These are phyloP conservation scores for Iguana delicatissima DNA, from an alignment of 2,797 vertebrate species.

Conservation along the genomic window DNA sequence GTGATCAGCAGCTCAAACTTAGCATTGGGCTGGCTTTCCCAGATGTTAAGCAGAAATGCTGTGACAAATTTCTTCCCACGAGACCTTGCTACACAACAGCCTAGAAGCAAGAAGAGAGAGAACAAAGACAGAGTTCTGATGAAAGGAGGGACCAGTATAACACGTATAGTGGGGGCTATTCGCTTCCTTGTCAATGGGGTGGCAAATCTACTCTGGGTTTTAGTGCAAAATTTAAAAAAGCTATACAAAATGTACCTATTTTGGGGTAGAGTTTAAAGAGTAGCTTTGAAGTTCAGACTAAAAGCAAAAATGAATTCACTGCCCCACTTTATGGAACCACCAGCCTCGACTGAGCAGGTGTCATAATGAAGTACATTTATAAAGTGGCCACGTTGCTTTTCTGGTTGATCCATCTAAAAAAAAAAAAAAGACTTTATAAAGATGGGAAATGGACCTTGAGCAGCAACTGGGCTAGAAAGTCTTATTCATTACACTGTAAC, in stretches of 20 bases:
- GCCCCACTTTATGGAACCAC: no score
- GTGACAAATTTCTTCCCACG: slow-evolving; percentile 79
- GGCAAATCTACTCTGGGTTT: no score
- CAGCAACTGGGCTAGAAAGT: not conserved
- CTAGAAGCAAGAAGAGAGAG: not conserved
- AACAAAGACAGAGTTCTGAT: not conserved
- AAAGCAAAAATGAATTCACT: no score
- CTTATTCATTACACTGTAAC: not conserved
- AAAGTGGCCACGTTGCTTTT: not conserved
- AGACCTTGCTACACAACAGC: slow-evolving; percentile 17
- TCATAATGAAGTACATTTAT: not conserved
- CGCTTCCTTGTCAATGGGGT: no score
- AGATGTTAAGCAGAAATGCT: slow-evolving; percentile 78
- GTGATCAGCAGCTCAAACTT: slow-evolving; percentile 65
- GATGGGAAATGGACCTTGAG: not conserved
- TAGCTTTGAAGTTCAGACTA: no score
- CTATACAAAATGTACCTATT: no score
- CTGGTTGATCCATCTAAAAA: not conserved
- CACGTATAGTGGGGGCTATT: no score
- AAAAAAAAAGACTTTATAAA: not conserved
- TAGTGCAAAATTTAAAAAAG: no score
- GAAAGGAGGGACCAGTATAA: no score
- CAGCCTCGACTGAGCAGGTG: not conserved
- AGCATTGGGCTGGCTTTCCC: slow-evolving; percentile 24
- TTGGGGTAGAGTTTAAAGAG: no score